Evolutionary conservation across 2,797 vertebrate species (phyloP).

Genomic region (Glyptemys insculpta): DNA sequence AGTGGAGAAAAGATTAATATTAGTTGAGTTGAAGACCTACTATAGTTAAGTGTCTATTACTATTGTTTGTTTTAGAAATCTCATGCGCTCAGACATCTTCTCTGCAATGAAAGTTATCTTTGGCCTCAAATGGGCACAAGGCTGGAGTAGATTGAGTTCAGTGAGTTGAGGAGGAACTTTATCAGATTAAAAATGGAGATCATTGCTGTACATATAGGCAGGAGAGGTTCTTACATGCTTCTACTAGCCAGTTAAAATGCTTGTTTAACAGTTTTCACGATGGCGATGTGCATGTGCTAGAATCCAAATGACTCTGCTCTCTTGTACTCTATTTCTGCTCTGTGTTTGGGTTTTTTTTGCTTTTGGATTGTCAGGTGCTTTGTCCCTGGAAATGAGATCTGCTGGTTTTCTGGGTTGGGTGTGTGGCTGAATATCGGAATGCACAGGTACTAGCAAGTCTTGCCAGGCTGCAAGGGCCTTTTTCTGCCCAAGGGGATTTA

Average conservation of each 20-base stretch:
- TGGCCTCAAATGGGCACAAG: neutral
- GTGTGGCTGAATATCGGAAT: neutral
- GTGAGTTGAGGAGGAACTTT: neutral
- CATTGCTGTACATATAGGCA: neutral
- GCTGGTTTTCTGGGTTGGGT: neutral
- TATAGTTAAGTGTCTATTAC: neutral
- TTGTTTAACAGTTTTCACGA: neutral
- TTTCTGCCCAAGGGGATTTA: neutral
- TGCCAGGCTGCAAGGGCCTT: neutral
- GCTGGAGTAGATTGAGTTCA: neutral
- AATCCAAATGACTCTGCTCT: neutral
- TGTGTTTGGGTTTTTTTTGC: neutral
- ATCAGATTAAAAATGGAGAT: neutral
- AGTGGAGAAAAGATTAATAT: neutral
- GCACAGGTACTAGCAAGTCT: neutral
- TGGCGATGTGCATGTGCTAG: neutral
- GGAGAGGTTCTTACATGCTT: neutral
- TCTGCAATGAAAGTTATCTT: neutral
- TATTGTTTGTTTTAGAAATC: neutral
- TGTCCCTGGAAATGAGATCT: neutral
- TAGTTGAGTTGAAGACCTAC: neutral
- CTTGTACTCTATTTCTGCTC: neutral
- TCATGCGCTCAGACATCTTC: neutral
- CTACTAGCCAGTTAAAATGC: neutral
- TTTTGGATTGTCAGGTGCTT: neutral